Base-by-base conservation (phyloP, 1,140 invertebrate genomes). In the Calosoma granatense region DNA sequence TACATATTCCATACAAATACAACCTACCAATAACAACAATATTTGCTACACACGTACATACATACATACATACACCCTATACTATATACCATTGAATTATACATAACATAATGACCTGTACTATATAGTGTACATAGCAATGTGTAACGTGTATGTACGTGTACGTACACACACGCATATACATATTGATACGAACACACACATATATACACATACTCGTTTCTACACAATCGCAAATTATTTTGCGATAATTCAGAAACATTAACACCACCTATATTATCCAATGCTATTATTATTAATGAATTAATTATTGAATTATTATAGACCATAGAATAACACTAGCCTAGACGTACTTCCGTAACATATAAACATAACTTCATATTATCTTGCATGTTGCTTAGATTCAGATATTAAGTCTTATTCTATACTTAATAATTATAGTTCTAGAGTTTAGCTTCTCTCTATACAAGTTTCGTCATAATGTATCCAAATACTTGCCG, bases 371-470 rank as follows among this genome's bases (percentile, higher is more conserved):
- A 63, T 67, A 65, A 67, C 57, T 59, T 67, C 64, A 65, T 65
- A 67, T 69, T 68, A 65, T 62, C 60, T 64, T 68, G 66, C 68
- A 69, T 69, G 68, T 60, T 63, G 41, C 67, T 60, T 69, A 68
- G 65, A 63, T 11, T 62, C 57, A 55, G 61, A 63, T 22, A 56
- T 60, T 64, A 60, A 26, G 57, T 64, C 66, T 65, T 64, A 66
- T 62, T 65, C 66, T 67, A 64, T 61, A 61, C 63, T 62, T 65
- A 68, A 61, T 60, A 47, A 47, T 47, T 47, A 63, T 66, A 66
- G 62, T 61, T 62, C 57, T 67, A 67, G 66, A 64, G 56, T 52
- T 61, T 66, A 64, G 63, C 64, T 54, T 56, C 56, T 55, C 60
- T 63, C 14, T 53, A 54, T 59, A 54, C 56, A 22, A 26, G 53